Base-by-base conservation (phyloP, 1,140 invertebrate genomes). In the Brachionus calyciflorus region DNA sequence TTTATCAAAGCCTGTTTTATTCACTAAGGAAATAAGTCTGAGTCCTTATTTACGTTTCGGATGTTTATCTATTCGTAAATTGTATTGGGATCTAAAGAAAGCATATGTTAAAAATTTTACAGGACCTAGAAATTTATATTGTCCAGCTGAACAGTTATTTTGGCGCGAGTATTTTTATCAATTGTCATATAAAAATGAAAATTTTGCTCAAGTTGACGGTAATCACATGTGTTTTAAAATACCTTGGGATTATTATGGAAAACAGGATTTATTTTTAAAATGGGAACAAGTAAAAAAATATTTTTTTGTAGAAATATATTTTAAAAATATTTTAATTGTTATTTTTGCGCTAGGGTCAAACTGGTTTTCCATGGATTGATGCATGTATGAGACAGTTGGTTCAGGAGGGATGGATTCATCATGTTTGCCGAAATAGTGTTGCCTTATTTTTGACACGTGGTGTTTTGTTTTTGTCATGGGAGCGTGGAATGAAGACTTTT, bases 381-480 rank as follows among this genome's bases (percentile, higher is more conserved):
- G 90, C 89, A 1, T 88, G 88, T 1, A 91, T 91, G 90, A 86
- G 89, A 14, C 90, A 91, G 80, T 83, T 91, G 19, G 81, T 82
- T 26, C 77, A 85, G 12, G 89, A 90, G 82, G 89, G 89, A 5
- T 91, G 90, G 90, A 85, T 91, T 28, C 90, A 91, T 81, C 90
- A 91, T 80, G 88, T 88, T 0, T 87, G 88, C 10, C 84, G 90
- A 33, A 90, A 91, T 83, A 88, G 89, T 1, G 89, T 90, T 2
- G 89, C 90, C 14, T 90, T 89, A 77, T 91, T 91, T 82, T 84
- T 91, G 1, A 91, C 90, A 0, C 84, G 90, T 24, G 90, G 90
- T 19, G 89, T 90, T 12, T 85, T 91, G 19, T 91, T 90, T 90
- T 86, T 90, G 12, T 89, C 86, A 78, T 91, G 90, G 90, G 89